Evolutionary conservation across 2,113 vertebrate species (phyloP).

Genomic region (Eudorcas thomsonii): DNA sequence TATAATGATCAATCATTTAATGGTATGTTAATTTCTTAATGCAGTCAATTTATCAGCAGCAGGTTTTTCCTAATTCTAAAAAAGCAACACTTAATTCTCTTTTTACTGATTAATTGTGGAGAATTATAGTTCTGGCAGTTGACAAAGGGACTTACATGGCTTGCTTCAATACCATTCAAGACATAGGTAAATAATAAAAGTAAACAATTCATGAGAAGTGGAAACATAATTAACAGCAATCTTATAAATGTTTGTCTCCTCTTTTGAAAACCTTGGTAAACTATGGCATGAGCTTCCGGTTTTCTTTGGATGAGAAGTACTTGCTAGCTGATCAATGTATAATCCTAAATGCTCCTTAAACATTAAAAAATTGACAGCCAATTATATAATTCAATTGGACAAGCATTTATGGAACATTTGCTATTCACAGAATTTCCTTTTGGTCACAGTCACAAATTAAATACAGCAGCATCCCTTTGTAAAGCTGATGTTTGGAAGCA

Average conservation of each 20-base stretch:
- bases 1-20: conserved; percentile 72
- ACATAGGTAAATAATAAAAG: conserved; percentile 73
- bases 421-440: conserved; percentile 50
- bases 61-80: conserved; percentile 72
- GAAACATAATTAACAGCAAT: conserved; percentile 66
- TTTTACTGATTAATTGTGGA: conserved; percentile 73
- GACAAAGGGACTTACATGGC: conserved; percentile 59
- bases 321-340: conserved; percentile 63
- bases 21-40: conserved; percentile 76
- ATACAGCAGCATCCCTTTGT: conserved; percentile 33
- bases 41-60: conserved; percentile 69
- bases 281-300: background rate
- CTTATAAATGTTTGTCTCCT: conserved; percentile 31
- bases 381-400: conserved; percentile 62
- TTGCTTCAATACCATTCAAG: conserved; percentile 64
- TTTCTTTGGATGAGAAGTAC: conserved; percentile 27
- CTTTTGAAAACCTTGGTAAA: conserved; percentile 15
- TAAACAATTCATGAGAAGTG: conserved; percentile 66
- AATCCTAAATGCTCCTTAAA: conserved; percentile 62
- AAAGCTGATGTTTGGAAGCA: conserved; percentile 26
- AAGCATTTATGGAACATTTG: conserved; percentile 40
- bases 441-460: conserved; percentile 24
- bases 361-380: conserved; percentile 49
- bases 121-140: conserved; percentile 68
- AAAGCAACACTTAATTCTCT: conserved; percentile 70